Percentiles rank a stretch among this genome's conserved stretches.
These are phyloP conservation scores for Brachyhypopomus gauderio DNA, from an alignment of 2,113 vertebrate genomes.

Conservation along the genomic window DNA sequence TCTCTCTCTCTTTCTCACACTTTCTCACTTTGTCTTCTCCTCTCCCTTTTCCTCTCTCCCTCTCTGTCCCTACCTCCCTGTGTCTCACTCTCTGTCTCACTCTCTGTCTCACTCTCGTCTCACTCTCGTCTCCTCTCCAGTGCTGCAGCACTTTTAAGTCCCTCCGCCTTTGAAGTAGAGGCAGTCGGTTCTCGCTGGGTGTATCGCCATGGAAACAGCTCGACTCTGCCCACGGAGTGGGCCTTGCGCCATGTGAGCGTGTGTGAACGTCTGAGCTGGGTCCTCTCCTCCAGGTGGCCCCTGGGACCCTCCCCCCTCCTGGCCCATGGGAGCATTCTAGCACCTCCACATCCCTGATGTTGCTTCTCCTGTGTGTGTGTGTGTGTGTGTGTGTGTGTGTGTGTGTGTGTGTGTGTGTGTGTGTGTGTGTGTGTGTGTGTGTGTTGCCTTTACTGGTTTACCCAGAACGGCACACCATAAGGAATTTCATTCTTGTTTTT, in stretches of 20 bases:
- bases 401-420: conserved; percentile 6
- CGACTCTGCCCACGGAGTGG: conserved; percentile 42
- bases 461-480: neutral
- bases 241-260: conserved; percentile 31
- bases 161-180: conserved; percentile 58
- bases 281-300: neutral
- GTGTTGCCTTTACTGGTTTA: neutral
- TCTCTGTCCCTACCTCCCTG: neutral
- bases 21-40: neutral
- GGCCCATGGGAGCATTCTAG: neutral
- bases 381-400: conserved; percentile 18
- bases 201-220: conserved; percentile 56
- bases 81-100: neutral
- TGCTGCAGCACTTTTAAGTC: conserved; percentile 56
- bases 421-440: neutral
- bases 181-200: conserved; percentile 56
- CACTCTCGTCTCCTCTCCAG: neutral
- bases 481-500: too few species aligned
- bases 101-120: neutral
- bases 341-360: neutral
- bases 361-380: neutral
- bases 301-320: neutral
- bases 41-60: neutral
- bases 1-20: conserved; percentile 19
- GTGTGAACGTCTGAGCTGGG: conserved; percentile 17